phyloP scores from a whole-genome alignment of 2,113 vertebrate genomes.

The Emydocephalus ijimae region DNA sequence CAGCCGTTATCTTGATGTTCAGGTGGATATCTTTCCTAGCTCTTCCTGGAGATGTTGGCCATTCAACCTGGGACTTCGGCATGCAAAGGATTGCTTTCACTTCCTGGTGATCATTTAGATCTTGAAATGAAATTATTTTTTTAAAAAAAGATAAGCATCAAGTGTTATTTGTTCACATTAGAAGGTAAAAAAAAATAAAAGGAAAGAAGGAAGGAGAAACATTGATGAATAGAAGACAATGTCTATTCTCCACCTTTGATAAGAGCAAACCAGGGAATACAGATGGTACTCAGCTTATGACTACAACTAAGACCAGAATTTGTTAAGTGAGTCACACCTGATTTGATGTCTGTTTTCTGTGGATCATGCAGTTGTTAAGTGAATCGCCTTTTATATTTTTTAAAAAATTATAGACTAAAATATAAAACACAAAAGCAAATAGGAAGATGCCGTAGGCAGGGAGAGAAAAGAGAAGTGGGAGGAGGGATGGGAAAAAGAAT shows the following conservation, averaged over 20 bases:
- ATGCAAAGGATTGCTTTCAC: background rate
- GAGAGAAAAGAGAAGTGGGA: too few relatives aligned
- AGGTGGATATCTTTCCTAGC: background rate
- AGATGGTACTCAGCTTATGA: too few relatives aligned
- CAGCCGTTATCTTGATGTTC: background rate
- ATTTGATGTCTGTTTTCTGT: too few relatives aligned
- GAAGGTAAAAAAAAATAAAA: background rate
- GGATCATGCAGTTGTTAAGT: too few relatives aligned
- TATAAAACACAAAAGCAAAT: too few relatives aligned
- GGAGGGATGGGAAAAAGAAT: too few relatives aligned
- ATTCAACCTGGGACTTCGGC: background rate
- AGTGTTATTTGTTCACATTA: background rate
- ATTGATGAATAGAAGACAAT: background rate
- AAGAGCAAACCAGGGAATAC: background rate
- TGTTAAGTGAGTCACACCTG: too few relatives aligned
- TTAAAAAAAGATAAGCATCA: background rate
- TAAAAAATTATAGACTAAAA: too few relatives aligned
- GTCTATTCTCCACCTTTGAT: background rate
- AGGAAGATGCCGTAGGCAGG: too few relatives aligned
- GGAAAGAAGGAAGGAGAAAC: background rate
- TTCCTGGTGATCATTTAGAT: background rate
- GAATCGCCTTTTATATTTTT: too few relatives aligned
- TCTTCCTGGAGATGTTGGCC: background rate
- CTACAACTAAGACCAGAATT: too few relatives aligned
- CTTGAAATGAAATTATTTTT: background rate